phyloP scores from a whole-genome alignment of 2,113 vertebrate genomes.

The Pitta sordida region DNA sequence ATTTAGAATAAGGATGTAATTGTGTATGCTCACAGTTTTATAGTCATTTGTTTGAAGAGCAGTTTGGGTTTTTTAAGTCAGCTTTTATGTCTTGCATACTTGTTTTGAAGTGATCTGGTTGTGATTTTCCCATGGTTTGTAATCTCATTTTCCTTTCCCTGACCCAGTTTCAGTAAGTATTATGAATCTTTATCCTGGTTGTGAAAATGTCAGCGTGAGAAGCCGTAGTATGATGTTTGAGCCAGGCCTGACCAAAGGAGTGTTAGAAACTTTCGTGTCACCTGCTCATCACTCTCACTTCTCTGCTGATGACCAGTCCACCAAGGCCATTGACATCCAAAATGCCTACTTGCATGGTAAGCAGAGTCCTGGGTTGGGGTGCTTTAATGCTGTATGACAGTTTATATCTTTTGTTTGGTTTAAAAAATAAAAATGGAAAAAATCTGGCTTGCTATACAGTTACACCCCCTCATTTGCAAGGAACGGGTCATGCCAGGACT shows the following conservation, averaged over 20 bases:
- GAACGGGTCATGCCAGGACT: no score
- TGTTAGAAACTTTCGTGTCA: constrained; percentile 88
- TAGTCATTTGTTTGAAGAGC: background rate
- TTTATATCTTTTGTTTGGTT: background rate
- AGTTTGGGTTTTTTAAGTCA: background rate
- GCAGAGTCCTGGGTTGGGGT: background rate
- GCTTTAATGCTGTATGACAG: background rate
- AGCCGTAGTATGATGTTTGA: constrained; percentile 99
- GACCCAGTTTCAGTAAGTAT: constrained; percentile 91
- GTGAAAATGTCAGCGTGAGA: constrained; percentile 95
- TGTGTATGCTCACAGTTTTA: background rate
- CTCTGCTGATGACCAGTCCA: constrained; percentile 84
- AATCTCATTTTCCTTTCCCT: constrained; percentile 21
- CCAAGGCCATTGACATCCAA: constrained; percentile 89
- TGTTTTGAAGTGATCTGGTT: background rate
- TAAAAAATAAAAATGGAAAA: background rate
- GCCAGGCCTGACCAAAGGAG: constrained; percentile 93
- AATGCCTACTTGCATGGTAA: constrained; percentile 84
- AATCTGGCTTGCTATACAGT: background rate
- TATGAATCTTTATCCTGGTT: constrained; percentile 93
- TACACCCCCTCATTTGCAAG: no score
- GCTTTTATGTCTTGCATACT: background rate
- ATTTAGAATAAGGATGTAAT: background rate
- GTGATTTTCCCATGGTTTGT: constrained; percentile 25
- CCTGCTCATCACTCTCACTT: constrained; percentile 78